Evolutionary conservation across 1,140 invertebrate genomes (phyloP).

Genomic region (Amyelois transitella): DNA sequence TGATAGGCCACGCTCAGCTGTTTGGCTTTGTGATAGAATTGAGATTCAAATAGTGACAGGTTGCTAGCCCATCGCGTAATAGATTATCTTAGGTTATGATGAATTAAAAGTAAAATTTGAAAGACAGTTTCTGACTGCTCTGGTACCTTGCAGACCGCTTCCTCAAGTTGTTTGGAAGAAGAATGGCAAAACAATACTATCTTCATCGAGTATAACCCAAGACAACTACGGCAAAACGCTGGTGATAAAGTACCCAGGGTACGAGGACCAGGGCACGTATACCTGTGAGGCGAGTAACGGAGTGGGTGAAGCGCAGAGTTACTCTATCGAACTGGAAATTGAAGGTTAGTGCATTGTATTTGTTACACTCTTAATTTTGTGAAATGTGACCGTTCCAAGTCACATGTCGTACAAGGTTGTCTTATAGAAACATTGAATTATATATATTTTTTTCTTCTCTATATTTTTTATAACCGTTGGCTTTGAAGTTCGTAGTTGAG

Average conservation of each 20-base stretch:
- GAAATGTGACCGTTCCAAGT: too few species aligned
- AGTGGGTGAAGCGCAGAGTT: constrained; percentile 86
- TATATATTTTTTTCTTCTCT: too few species aligned
- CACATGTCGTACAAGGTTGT: too few species aligned
- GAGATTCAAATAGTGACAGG: too few species aligned
- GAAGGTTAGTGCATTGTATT: constrained; percentile 75
- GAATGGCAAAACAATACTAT: constrained; percentile 79
- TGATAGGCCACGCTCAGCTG: too few species aligned
- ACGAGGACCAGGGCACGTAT: constrained; percentile 90
- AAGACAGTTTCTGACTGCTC: background rate
- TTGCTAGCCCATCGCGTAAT: too few species aligned
- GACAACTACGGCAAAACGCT: constrained; percentile 95
- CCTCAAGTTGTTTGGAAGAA: constrained; percentile 91
- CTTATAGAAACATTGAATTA: too few species aligned
- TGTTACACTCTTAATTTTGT: background rate
- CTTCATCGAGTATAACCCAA: constrained; percentile 85
- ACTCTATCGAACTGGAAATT: constrained; percentile 88
- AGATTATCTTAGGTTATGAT: too few species aligned
- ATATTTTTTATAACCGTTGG: too few species aligned
- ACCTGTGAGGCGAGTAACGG: constrained; percentile 95
- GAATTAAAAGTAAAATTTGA: too few species aligned
- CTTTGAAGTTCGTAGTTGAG: too few species aligned
- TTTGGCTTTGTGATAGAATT: too few species aligned
- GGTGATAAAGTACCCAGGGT: constrained; percentile 88
- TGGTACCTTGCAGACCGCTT: constrained; percentile 75